These are phyloP conservation scores for Psylliodes chrysocephalus DNA, from an alignment of 2,888 invertebrate species.

Conservation along the genomic window DNA sequence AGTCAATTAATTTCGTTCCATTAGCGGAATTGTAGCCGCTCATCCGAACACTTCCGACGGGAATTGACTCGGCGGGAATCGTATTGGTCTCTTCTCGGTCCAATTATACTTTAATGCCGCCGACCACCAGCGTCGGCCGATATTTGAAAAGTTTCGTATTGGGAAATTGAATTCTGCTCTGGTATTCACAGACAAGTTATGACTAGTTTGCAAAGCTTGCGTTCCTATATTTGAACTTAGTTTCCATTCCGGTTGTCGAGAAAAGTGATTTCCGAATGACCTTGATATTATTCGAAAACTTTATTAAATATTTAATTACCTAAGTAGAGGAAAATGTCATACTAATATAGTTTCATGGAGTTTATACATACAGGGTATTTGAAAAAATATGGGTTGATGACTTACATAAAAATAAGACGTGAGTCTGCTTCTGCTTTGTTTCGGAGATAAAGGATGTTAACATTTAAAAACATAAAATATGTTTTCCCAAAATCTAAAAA, in stretches of 20 bases:
- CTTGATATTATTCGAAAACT: slow-evolving; percentile 12
- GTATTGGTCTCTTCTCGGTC: slow-evolving; percentile 35
- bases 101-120: slow-evolving; percentile 30
- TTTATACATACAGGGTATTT: no score
- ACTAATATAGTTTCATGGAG: no score
- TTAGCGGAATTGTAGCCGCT: slow-evolving; percentile 6
- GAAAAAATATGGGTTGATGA: no score
- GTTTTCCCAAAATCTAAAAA: no score
- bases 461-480: no score
- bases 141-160: slow-evolving; percentile 32
- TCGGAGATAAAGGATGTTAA: no score
- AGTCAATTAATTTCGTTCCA: neutral
- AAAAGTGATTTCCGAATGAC: slow-evolving; percentile 1
- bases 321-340: no score
- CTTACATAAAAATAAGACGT: no score
- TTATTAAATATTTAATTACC: no score
- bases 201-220: slow-evolving; percentile 18
- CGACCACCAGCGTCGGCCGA: slow-evolving; percentile 19
- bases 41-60: slow-evolving; percentile 38
- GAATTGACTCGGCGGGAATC: slow-evolving; percentile 27
- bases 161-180: slow-evolving; percentile 30
- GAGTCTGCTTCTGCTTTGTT: no score
- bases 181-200: slow-evolving; percentile 22
- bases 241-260: neutral
- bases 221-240: neutral